Evolutionary conservation across 2,113 vertebrate species (phyloP).

Genomic region (Thunnus maccoyii): DNA sequence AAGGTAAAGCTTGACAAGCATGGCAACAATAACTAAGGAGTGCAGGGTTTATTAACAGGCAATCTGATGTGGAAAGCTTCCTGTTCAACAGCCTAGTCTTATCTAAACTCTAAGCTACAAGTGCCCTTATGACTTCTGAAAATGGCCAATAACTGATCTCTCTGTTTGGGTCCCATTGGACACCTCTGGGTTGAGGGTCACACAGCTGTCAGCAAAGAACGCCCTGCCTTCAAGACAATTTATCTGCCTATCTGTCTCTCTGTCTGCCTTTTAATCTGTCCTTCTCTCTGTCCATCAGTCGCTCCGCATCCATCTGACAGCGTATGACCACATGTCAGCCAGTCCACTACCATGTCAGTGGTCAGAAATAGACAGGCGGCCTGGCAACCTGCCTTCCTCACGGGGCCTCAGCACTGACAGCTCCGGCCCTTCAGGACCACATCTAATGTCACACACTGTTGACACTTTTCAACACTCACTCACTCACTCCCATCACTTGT

Average conservation of each 20-base stretch:
- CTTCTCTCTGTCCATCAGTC: constrained; percentile 45
- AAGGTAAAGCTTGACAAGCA: background rate
- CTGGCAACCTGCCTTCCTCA: constrained; percentile 70
- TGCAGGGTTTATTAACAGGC: background rate
- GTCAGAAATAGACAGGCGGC: constrained; percentile 76
- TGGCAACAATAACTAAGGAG: background rate
- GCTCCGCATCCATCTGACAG: constrained; percentile 66
- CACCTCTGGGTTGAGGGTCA: constrained; percentile 30
- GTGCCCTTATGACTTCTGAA: constrained; percentile 21
- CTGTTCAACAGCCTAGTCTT: background rate
- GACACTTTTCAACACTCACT: constrained; percentile 63
- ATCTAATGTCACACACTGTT: constrained; percentile 77
- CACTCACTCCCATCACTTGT: constrained; percentile 28
- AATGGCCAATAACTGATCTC: constrained; percentile 29
- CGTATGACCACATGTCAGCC: constrained; percentile 76
- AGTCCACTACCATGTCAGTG: constrained; percentile 65
- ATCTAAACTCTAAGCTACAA: constrained; percentile 4
- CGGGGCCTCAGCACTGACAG: constrained; percentile 75
- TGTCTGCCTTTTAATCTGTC: constrained; percentile 42
- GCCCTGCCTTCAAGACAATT: constrained; percentile 29
- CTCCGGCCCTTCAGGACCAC: constrained; percentile 71
- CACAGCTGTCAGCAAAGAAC: constrained; percentile 21
- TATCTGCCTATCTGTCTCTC: constrained; percentile 31
- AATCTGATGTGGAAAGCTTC: background rate
- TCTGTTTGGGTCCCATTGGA: constrained; percentile 1